A percentile compares a stretch with the other conserved stretches of the same genome.
Conservation (phyloP, 2,797 vertebrate genomes). For the Tokudaia tokunoshimensis region DNA sequence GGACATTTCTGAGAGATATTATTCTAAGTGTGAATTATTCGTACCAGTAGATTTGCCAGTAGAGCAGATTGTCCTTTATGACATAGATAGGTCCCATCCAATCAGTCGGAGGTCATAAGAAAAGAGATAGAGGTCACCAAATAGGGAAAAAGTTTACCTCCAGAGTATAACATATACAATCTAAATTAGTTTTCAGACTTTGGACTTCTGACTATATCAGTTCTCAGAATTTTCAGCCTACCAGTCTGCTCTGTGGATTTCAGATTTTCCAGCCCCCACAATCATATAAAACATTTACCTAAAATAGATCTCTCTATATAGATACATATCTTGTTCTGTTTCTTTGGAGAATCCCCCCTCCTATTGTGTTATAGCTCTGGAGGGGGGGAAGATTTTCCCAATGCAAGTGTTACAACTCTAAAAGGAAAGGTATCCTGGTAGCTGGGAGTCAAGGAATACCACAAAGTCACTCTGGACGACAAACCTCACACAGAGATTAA, state of each 20-base stretch:
- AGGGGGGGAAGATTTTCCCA: background rate
- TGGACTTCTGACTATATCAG: background rate
- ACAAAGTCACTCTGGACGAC: background rate
- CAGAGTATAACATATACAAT: background rate
- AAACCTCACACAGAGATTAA: background rate
- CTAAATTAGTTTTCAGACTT: background rate
- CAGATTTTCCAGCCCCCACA: background rate
- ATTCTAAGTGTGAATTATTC: background rate
- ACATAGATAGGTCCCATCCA: background rate
- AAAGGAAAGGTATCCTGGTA: background rate
- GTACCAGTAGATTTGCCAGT: background rate
- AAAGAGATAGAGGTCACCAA: background rate
- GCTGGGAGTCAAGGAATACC: background rate
- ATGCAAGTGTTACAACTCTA: background rate
- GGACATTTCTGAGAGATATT: background rate
- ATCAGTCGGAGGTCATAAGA: background rate
- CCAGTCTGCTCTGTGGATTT: background rate
- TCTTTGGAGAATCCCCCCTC: background rate
- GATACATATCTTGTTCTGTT: background rate
- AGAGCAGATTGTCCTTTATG: background rate
- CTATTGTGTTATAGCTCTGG: background rate
- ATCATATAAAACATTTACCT: background rate
- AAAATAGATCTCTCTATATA: background rate
- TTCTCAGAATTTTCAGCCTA: background rate
- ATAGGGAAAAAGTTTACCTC: background rate